A percentile compares a stretch with the other conserved stretches of the same genome.
These are phyloP conservation scores for Myripristis jacobus DNA, from an alignment of 2,797 vertebrate genomes.

Conservation along the genomic window DNA sequence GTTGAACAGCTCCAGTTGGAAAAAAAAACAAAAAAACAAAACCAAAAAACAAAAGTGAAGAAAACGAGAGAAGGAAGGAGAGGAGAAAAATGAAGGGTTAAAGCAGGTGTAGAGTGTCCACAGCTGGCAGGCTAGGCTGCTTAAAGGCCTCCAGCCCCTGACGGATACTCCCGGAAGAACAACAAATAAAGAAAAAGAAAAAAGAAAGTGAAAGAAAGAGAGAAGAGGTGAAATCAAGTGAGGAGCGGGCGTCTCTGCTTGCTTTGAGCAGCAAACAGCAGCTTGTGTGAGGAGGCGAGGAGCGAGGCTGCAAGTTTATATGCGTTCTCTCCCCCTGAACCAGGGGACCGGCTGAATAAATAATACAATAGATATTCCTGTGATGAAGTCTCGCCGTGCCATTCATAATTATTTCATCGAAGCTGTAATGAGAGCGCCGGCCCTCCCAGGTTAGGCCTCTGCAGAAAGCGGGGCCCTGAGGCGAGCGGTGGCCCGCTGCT, in stretches of 20 bases:
- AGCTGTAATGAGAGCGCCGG: slow-evolving; percentile 85
- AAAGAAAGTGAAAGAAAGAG: slow-evolving; percentile 30
- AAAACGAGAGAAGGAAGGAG: slow-evolving; percentile 32
- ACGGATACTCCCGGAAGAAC: slow-evolving; percentile 48
- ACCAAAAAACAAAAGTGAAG: not conserved
- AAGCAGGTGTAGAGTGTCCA: slow-evolving; percentile 38
- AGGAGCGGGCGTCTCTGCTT: slow-evolving; percentile 43
- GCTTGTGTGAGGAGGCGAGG: slow-evolving; percentile 71
- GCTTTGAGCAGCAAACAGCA: slow-evolving; percentile 74
- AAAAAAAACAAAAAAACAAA: slow-evolving; percentile 22
- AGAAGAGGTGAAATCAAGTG: slow-evolving; percentile 41
- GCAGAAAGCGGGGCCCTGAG: slow-evolving; percentile 52
- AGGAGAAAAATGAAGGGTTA: slow-evolving; percentile 51
- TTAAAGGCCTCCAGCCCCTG: slow-evolving; percentile 45
- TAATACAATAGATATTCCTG: slow-evolving; percentile 88
- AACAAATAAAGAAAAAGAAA: slow-evolving; percentile 17
- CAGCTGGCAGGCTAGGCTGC: slow-evolving; percentile 37
- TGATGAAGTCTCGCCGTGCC: slow-evolving; percentile 84
- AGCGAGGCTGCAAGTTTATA: slow-evolving; percentile 83
- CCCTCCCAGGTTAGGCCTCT: slow-evolving; percentile 69
- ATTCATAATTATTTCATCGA: slow-evolving; percentile 89
- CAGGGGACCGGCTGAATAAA: slow-evolving; percentile 87
- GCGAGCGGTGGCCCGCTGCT: slow-evolving; percentile 14
- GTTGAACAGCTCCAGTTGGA: slow-evolving; percentile 12
- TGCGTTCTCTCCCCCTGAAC: slow-evolving; percentile 84